Conservation (phyloP, 2,797 vertebrate species). For the Sylvilagus floridanus region DNA sequence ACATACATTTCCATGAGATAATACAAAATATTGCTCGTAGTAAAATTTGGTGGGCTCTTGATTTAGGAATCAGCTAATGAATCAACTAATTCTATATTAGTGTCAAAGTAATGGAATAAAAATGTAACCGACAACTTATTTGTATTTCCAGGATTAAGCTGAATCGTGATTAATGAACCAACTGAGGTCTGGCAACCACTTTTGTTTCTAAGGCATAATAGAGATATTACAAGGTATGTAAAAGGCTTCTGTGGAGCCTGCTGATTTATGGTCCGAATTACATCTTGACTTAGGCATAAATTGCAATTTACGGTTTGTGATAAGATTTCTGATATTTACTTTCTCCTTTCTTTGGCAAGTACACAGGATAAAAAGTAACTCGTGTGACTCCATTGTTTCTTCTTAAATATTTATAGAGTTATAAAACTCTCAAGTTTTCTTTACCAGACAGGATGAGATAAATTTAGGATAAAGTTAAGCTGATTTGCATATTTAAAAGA, state of each 20-base stretch:
- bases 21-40: not conserved
- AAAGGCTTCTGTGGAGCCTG: not conserved
- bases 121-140: constrained; percentile 8
- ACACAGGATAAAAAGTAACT: constrained; percentile 30
- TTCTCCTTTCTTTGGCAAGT: constrained; percentile 51
- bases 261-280: constrained; percentile 36
- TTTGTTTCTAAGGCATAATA: not conserved
- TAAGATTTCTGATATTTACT: constrained; percentile 58
- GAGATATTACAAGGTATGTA: not conserved
- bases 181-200: not conserved
- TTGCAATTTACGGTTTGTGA: constrained; percentile 38
- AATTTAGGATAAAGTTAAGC: constrained; percentile 1
- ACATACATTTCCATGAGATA: not conserved
- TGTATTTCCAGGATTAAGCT: not conserved
- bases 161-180: constrained; percentile 23
- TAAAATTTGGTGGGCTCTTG: constrained; percentile 21
- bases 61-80: not conserved
- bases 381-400: constrained; percentile 19
- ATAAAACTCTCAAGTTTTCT: constrained; percentile 41
- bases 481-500: constrained; percentile 27
- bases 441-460: constrained; percentile 22
- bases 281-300: constrained; percentile 18
- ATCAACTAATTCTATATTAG: not conserved
- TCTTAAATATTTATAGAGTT: constrained; percentile 51
- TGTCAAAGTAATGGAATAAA: constrained; percentile 20